Evolutionary conservation across 2,888 invertebrate genomes (phyloP).

Genomic region (Temnothorax unifasciatus): DNA sequence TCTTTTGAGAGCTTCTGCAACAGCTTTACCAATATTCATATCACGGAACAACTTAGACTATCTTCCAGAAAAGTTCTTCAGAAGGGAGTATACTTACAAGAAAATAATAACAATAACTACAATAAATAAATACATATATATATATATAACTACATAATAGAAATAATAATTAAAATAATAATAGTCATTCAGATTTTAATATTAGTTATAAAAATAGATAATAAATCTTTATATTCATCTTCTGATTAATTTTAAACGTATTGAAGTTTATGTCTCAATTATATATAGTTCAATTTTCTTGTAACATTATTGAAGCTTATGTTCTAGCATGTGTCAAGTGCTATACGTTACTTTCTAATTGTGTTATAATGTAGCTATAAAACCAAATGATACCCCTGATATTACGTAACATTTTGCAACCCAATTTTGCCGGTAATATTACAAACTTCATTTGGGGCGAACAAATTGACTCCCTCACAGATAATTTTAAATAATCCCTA

Average conservation of each 20-base stretch:
- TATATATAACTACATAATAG: background rate
- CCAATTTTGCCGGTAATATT: slow-evolving; percentile 20
- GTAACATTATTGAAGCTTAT: background rate
- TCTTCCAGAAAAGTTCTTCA: background rate
- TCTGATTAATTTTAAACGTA: background rate
- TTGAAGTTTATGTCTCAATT: slow-evolving; percentile 5
- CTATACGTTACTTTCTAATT: slow-evolving; percentile 1
- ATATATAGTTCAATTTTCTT: background rate
- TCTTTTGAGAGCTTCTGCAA: slow-evolving; percentile 28
- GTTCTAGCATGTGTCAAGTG: background rate
- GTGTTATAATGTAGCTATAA: slow-evolving; percentile 5
- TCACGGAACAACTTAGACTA: slow-evolving; percentile 7
- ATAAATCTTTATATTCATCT: background rate
- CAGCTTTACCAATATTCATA: slow-evolving; percentile 39
- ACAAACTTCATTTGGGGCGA: slow-evolving; percentile 64
- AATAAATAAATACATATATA: background rate
- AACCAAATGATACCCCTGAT: slow-evolving; percentile 2
- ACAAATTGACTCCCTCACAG: slow-evolving; percentile 63
- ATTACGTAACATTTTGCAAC: slow-evolving; percentile 30
- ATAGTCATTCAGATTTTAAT: background rate
- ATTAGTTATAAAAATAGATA: background rate
- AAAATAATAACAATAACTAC: background rate
- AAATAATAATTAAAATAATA: slow-evolving; percentile 4
- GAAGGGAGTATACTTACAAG: background rate
- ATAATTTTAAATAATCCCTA: slow-evolving; percentile 61